Conservation (phyloP, 2,797 vertebrate genomes). For the Neosilurus hyrtlii region DNA sequence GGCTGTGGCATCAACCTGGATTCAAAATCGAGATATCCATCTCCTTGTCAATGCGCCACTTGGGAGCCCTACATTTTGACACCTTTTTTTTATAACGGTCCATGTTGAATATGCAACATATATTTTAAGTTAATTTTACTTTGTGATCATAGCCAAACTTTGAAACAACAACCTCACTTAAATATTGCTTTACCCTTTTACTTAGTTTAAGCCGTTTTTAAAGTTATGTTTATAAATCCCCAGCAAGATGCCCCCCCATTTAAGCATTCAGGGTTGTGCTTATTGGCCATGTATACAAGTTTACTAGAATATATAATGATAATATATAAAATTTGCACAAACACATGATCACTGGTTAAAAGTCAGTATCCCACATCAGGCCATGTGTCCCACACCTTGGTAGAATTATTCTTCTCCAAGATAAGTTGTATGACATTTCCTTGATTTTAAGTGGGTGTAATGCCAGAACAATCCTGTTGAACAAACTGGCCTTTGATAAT, state of each 20-base stretch:
- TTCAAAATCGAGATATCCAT: no score
- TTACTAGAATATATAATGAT: not conserved
- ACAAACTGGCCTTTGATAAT: slow-evolving; percentile 12
- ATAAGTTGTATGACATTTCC: not conserved
- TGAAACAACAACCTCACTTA: not conserved
- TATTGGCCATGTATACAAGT: not conserved
- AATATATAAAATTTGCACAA: not conserved
- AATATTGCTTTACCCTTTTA: not conserved
- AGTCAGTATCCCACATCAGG: not conserved
- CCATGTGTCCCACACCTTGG: not conserved
- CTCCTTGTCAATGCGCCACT: no score
- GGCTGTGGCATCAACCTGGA: no score
- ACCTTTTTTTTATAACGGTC: not conserved
- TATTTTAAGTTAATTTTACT: not conserved
- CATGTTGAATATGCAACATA: not conserved
- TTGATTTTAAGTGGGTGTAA: not conserved
- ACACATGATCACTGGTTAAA: not conserved
- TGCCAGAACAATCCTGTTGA: not conserved
- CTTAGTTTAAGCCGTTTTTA: not conserved
- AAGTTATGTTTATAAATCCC: not conserved
- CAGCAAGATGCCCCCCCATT: not conserved
- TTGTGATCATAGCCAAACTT: not conserved
- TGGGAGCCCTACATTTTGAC: no score
- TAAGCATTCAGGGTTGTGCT: not conserved
- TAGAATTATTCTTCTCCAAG: not conserved